A percentile compares a stretch with the other conserved stretches of the same genome.
phyloP scores from a whole-genome alignment of 2,113 vertebrate genomes.

The Pomatorhinus ruficollis region DNA sequence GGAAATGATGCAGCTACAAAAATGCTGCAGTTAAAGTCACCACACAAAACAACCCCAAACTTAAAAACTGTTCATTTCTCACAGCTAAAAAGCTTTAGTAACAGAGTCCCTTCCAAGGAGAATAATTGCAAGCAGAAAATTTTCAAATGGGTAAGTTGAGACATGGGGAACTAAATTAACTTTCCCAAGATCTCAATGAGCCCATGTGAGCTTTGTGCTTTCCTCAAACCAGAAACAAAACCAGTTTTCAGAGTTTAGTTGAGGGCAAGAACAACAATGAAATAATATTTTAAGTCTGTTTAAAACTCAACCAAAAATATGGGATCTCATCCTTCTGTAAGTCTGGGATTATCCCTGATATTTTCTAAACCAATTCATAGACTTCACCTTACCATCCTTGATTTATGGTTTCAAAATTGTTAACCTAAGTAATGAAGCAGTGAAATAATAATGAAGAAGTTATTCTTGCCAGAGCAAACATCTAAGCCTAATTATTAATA shows the following conservation, averaged over 20 bases:
- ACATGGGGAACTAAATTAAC: neutral
- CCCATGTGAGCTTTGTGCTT: neutral
- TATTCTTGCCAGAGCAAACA: neutral
- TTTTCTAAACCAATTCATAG: neutral
- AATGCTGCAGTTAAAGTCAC: neutral
- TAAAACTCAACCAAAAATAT: neutral
- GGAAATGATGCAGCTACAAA: neutral
- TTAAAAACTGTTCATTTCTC: neutral
- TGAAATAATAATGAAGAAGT: neutral
- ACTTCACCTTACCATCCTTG: neutral
- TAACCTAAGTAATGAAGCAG: neutral
- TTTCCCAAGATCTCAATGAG: neutral
- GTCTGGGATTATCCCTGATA: neutral
- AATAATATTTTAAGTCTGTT: neutral
- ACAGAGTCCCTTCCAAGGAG: neutral
- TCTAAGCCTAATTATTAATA: constrained; percentile 46
- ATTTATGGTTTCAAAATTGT: neutral
- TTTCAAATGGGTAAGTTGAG: neutral
- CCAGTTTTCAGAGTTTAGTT: neutral
- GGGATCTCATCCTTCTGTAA: neutral
- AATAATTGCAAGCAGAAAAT: neutral
- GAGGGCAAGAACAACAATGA: neutral
- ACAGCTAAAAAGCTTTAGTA: neutral
- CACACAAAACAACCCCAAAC: neutral
- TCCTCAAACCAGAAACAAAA: neutral